Base-by-base conservation (phyloP, 1,140 invertebrate species). In the Ceratosolen solmsi region DNA sequence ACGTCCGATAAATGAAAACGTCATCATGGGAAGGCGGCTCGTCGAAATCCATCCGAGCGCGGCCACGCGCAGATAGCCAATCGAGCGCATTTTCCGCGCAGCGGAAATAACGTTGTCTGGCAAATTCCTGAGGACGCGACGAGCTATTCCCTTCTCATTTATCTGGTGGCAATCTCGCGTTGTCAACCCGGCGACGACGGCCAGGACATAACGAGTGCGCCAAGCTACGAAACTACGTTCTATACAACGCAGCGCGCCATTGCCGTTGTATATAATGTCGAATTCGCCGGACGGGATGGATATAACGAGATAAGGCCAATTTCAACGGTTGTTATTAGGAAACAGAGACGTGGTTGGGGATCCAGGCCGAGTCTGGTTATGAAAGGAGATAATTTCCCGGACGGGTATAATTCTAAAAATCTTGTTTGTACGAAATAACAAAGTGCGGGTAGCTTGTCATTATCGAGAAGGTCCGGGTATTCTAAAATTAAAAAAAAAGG, bases 101-200 rank as follows among this genome's bases (percentile, higher is more conserved):
- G 27, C 33, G 65, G 65, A 70, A 70, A 70, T 70, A 46, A 46
- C 36, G 36, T 70, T 70, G 38, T 70, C 38, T n/a, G n/a, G n/a
- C n/a, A n/a, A n/a, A n/a, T n/a, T n/a, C n/a, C n/a, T n/a, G n/a
- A n/a, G n/a, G n/a, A n/a, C n/a, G n/a, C 38, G 20, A n/a, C 25
- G 65, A 33, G 27, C 7, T 3, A 25, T 70, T 41, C 65, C n/a
- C 36, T 20, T 11, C 36, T 25, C n/a, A 25, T 70, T 70, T 70
- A 36, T 70, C 65, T 25, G 30, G 36, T 4, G 22, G 36, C 38
- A n/a, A 41, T 70, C 65, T 70, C 36, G 33, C 1, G 22, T 7
- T 25, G n/a, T 13, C 38, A 9, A 25, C 13, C 33, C 5, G 1
- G n/a, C 33, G 27, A 33, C 33, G 20, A 22, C 36, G 20, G 15